These are phyloP conservation scores for Atherinosoma microstoma DNA, from an alignment of 2,797 vertebrate species.

Conservation along the genomic window DNA sequence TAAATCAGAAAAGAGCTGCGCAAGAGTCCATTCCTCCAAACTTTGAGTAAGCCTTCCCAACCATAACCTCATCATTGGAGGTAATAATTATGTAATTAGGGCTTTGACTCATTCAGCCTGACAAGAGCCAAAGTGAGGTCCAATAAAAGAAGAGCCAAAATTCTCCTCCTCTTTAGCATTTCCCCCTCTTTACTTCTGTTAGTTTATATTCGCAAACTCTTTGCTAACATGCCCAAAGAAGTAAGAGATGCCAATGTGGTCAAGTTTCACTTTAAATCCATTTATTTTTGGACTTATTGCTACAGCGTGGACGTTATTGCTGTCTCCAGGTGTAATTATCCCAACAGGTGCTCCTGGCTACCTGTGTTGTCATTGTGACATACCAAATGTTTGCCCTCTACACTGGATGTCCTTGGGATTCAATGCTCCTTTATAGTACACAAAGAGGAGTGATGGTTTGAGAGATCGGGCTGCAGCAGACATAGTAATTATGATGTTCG, in stretches of 20 bases:
- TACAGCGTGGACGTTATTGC: conserved; percentile 21
- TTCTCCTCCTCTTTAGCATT: too few relatives aligned
- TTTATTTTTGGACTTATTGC: conserved; percentile 33
- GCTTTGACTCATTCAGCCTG: too few relatives aligned
- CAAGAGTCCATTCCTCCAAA: background rate
- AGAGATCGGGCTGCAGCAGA: background rate
- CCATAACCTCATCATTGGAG: too few relatives aligned
- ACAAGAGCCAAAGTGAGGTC: too few relatives aligned
- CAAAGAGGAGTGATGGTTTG: background rate
- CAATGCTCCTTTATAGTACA: background rate
- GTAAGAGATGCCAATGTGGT: conserved; percentile 28
- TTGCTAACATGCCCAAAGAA: too few relatives aligned
- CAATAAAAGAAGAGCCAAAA: too few relatives aligned
- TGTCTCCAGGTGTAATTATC: conserved; percentile 31
- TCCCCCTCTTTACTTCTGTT: too few relatives aligned
- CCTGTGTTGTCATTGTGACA: conserved; percentile 6
- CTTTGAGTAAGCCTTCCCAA: too few relatives aligned
- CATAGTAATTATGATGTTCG: conserved; percentile 32
- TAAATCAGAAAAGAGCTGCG: background rate
- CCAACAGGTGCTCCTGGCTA: conserved; percentile 31
- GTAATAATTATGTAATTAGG: too few relatives aligned
- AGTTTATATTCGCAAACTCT: too few relatives aligned
- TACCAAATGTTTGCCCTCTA: conserved; percentile 24
- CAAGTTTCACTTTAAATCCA: conserved; percentile 43
- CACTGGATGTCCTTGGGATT: conserved; percentile 1